Percentiles rank a stretch among this genome's conserved stretches.
These are phyloP conservation scores for Spongia lamella DNA, from an alignment of 37 sponge, comb jelly and placozoan genomes.

Conservation along the genomic window DNA sequence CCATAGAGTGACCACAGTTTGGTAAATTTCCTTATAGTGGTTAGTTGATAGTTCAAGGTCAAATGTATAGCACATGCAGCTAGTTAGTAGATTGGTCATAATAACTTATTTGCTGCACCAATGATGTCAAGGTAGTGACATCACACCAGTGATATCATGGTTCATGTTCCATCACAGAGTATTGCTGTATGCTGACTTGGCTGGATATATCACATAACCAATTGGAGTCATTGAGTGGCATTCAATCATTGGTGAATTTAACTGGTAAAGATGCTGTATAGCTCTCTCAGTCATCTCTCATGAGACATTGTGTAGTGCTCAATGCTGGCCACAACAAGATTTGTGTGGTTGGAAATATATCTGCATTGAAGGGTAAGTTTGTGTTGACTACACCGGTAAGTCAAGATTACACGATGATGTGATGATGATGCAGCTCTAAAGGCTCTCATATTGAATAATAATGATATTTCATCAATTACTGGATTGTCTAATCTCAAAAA, in stretches of 20 bases:
- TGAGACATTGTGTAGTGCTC: constrained; percentile 7
- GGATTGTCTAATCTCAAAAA: constrained; percentile 10
- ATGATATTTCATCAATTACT: constrained; percentile 14
- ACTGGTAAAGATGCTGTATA: constrained; percentile 12
- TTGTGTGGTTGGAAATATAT: constrained; percentile 22
- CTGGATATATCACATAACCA: constrained; percentile 42
- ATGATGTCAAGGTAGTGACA: too few relatives aligned
- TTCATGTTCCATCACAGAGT: constrained; percentile 15
- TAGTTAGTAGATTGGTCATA: too few relatives aligned
- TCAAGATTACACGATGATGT: too few relatives aligned
- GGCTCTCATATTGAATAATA: constrained; percentile 41
- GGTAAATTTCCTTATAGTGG: too few relatives aligned
- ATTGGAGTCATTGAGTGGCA: constrained; percentile 24
- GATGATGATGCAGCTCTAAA: constrained; percentile 23
- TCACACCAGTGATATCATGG: too few relatives aligned
- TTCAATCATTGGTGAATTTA: constrained; percentile 26
- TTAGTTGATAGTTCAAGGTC: too few relatives aligned
- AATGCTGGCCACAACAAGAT: constrained; percentile 38
- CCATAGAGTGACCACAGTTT: too few relatives aligned
- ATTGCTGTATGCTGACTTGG: constrained; percentile 34
- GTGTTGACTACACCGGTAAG: too few relatives aligned
- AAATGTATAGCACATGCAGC: too few relatives aligned
- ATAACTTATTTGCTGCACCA: too few relatives aligned
- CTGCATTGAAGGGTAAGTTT: constrained; percentile 26
- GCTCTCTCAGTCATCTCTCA: background rate